Percentiles rank a stretch among this genome's conserved stretches.
Evolutionary conservation across 2,888 invertebrate genomes (phyloP).

Genomic region (Galeopsomyia nigrocyanea): DNA sequence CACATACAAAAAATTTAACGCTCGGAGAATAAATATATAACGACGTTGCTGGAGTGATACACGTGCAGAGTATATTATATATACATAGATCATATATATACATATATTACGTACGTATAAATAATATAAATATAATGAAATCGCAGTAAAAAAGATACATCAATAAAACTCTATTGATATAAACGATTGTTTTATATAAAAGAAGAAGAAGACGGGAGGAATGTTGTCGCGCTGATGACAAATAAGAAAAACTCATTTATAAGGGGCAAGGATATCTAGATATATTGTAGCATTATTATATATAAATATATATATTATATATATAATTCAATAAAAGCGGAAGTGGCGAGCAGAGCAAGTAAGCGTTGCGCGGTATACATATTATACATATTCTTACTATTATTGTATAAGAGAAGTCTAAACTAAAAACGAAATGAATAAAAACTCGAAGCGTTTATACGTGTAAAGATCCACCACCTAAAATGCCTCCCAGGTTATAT

Average conservation of each 20-base stretch:
- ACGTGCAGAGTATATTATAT: constrained; percentile 30
- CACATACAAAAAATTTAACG: neutral
- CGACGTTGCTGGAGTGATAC: constrained; percentile 30
- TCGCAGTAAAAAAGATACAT: constrained; percentile 43
- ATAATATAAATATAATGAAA: constrained; percentile 40
- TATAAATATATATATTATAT: neutral
- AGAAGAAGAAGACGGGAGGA: constrained; percentile 48
- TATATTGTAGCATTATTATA: neutral
- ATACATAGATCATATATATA: constrained; percentile 18
- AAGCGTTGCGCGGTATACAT: constrained; percentile 35
- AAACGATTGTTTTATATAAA: constrained; percentile 57
- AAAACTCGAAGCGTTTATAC: constrained; percentile 50
- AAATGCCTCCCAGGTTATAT: constrained; percentile 55
- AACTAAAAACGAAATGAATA: constrained; percentile 41
- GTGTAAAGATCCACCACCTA: constrained; percentile 57
- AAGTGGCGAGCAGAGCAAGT: neutral
- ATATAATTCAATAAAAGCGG: neutral
- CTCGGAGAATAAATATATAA: neutral
- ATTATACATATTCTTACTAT: constrained; percentile 41
- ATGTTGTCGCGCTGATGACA: constrained; percentile 52
- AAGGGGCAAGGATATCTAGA: constrained; percentile 1
- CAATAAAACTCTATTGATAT: constrained; percentile 50
- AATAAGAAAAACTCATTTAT: constrained; percentile 47
- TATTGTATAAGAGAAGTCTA: constrained; percentile 31
- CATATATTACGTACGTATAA: constrained; percentile 49